A percentile compares a stretch with the other conserved stretches of the same genome.
phyloP scores from a whole-genome alignment of 2,113 vertebrate genomes.

The Microcebus griseorufus region DNA sequence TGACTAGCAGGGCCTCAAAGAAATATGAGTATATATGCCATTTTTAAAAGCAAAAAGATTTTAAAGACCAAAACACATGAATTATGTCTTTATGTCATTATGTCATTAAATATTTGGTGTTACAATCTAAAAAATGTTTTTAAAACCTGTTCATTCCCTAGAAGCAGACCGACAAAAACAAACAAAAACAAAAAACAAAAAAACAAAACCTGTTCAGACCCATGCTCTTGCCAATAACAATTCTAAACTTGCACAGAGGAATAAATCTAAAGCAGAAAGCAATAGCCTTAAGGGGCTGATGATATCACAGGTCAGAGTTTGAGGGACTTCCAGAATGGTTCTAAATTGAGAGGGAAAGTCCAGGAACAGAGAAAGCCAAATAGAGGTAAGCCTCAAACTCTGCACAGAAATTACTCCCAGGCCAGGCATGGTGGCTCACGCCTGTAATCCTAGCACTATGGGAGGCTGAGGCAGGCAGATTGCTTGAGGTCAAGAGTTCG shows the following conservation, averaged over 20 bases:
- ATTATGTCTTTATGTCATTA: too few relatives aligned
- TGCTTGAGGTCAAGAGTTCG: too few relatives aligned
- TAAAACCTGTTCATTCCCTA: background rate
- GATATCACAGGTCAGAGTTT: background rate
- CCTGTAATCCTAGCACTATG: too few relatives aligned
- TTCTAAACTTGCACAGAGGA: background rate
- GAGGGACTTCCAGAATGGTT: background rate
- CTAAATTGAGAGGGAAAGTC: background rate
- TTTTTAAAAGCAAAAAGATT: too few relatives aligned
- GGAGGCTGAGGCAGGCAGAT: too few relatives aligned
- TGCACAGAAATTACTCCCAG: background rate
- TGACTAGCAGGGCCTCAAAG: background rate
- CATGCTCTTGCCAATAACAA: background rate
- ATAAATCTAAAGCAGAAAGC: background rate
- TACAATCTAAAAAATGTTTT: background rate
- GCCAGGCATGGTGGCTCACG: too few relatives aligned
- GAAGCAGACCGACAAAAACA: too few relatives aligned
- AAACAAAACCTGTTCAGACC: background rate
- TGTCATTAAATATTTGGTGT: too few relatives aligned
- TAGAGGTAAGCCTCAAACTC: background rate
- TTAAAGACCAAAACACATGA: background rate
- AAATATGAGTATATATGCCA: background rate
- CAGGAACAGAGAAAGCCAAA: background rate
- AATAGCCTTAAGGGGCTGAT: background rate
- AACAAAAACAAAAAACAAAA: too few relatives aligned